A percentile compares a stretch with the other conserved stretches of the same genome.
Evolutionary conservation across 2,113 vertebrate species (phyloP).

Genomic region (Calidris pugnax): DNA sequence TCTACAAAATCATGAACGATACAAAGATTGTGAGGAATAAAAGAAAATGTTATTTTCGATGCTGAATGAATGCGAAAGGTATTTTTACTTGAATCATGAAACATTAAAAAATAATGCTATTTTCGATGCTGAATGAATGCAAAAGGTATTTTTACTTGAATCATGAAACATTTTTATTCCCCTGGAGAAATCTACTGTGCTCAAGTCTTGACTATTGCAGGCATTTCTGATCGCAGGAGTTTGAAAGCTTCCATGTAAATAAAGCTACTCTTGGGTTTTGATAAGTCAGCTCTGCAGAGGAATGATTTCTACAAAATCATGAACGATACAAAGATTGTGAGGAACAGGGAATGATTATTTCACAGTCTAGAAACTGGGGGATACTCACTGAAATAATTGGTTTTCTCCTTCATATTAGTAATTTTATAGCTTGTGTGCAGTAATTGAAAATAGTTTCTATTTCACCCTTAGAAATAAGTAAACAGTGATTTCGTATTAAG

Average conservation of each 20-base stretch:
- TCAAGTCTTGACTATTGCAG: not conserved
- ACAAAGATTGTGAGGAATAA: too few relatives aligned
- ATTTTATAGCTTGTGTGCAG: not conserved
- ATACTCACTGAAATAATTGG: not conserved
- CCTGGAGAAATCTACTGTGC: not conserved
- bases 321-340: not conserved
- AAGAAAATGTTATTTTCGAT: too few relatives aligned
- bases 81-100: too few relatives aligned
- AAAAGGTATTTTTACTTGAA: not conserved
- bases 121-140: not conserved
- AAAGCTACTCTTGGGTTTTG: not conserved
- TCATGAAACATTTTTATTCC: not conserved
- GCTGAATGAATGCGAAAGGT: too few relatives aligned
- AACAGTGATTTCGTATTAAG: not conserved
- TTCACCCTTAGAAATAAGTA: not conserved
- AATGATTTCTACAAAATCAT: not conserved
- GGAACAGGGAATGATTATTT: not conserved
- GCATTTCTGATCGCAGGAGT: not conserved
- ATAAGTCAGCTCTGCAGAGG: not conserved
- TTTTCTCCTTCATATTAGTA: not conserved
- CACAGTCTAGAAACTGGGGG: not conserved
- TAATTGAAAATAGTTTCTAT: not conserved
- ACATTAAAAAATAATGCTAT: too few relatives aligned
- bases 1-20: not conserved
- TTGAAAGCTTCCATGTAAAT: not conserved